Conservation (phyloP, 1,140 invertebrate species). For the Penaeus chinensis region DNA sequence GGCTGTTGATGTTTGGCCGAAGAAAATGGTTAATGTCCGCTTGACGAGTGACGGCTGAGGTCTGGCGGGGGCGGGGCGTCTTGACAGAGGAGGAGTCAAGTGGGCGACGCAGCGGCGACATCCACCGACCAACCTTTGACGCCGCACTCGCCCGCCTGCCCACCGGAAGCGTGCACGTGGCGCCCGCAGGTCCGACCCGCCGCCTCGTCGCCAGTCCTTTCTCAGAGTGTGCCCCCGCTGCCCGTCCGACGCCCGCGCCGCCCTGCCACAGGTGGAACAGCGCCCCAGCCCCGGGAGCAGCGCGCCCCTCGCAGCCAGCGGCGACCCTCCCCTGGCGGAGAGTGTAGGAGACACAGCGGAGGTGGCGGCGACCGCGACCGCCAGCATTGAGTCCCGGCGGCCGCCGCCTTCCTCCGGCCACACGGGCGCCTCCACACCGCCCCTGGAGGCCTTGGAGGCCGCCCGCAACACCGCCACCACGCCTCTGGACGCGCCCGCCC, state of each 20-base stretch:
- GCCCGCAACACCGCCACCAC: conserved; percentile 39
- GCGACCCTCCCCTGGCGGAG: neutral
- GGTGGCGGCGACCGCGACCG: conserved; percentile 44
- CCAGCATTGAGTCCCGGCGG: conserved; percentile 53
- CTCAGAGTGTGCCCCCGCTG: conserved; percentile 1
- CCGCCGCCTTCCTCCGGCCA: conserved; percentile 43
- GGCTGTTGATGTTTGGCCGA: conserved; percentile 2
- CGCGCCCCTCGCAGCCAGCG: neutral
- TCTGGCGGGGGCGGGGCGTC: conserved; percentile 54
- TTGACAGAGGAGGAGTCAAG: conserved; percentile 63
- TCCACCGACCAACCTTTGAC: conserved; percentile 59
- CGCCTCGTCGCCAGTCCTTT: neutral
- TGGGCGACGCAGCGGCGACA: conserved; percentile 58
- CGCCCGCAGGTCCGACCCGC: neutral
- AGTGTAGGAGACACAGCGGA: conserved; percentile 1
- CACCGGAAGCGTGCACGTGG: conserved; percentile 36
- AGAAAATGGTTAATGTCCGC: conserved; percentile 40
- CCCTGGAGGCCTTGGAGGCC: conserved; percentile 49
- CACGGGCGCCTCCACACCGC: conserved; percentile 46
- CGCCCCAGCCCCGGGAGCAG: neutral
- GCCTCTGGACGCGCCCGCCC: conserved; percentile 27
- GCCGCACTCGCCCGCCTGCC: conserved; percentile 34
- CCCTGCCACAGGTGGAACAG: too few species aligned
- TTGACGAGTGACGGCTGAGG: conserved; percentile 46
- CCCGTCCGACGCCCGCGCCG: neutral